Percentiles rank a stretch among this genome's conserved stretches.
These are phyloP conservation scores for Drosophila formosana DNA, from an alignment of 2,888 invertebrate species.

Conservation along the genomic window DNA sequence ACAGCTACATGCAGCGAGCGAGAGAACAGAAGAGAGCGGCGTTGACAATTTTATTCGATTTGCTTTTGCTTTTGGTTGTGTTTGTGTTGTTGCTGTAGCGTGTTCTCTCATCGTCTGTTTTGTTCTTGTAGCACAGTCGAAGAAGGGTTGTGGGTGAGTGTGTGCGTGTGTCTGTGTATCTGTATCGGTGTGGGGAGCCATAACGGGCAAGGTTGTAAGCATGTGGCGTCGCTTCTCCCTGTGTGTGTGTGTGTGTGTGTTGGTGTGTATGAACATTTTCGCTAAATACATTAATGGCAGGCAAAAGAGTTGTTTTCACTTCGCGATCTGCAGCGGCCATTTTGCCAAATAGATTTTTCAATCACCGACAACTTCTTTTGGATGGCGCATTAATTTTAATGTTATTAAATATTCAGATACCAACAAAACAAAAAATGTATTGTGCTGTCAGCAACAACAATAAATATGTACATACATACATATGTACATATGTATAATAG, in stretches of 20 bases:
- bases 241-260: conserved; percentile 33
- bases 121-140: conserved; percentile 36
- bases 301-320: neutral
- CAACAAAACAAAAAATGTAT: too few species aligned
- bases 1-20: conserved; percentile 19
- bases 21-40: conserved; percentile 19
- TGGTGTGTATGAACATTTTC: conserved; percentile 36
- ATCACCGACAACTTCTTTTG: too few species aligned
- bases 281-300: conserved; percentile 9
- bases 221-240: conserved; percentile 44
- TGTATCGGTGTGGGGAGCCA: conserved; percentile 42
- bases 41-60: conserved; percentile 66
- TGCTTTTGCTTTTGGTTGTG: conserved; percentile 30
- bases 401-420: too few species aligned
- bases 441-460: neutral
- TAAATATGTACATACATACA: neutral
- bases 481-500: neutral
- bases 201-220: conserved; percentile 78
- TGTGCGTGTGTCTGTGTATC: conserved; percentile 4
- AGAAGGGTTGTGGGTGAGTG: conserved; percentile 51
- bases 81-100: conserved; percentile 24
- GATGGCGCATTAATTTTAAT: too few species aligned
- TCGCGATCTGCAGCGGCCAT: too few species aligned
- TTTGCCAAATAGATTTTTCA: too few species aligned
- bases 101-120: conserved; percentile 12